These are phyloP conservation scores for Mungos mungo DNA, from an alignment of 2,113 vertebrate species.

Conservation along the genomic window DNA sequence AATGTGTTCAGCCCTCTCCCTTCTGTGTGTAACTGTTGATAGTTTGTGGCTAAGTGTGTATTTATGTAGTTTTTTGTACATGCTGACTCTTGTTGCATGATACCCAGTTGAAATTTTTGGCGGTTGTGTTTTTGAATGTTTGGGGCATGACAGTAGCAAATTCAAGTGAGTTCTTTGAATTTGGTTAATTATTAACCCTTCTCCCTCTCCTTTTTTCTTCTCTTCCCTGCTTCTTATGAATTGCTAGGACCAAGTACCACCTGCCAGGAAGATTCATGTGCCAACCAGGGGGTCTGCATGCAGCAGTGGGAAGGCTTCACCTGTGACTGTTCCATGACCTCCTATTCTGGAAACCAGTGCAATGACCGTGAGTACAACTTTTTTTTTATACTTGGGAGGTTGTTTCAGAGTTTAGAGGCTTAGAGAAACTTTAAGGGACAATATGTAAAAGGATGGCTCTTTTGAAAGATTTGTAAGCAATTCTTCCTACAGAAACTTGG, in stretches of 20 bases:
- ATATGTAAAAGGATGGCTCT: not conserved
- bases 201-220: not conserved
- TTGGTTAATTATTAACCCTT: not conserved
- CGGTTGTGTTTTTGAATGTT: constrained; percentile 69
- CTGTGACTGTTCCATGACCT: constrained; percentile 99
- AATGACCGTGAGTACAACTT: constrained; percentile 95
- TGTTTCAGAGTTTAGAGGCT: not conserved
- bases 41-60: constrained; percentile 75
- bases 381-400: constrained; percentile 9
- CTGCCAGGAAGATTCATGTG: constrained; percentile 98
- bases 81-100: constrained; percentile 76
- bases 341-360: constrained; percentile 95
- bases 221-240: not conserved
- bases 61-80: constrained; percentile 73
- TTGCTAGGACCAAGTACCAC: constrained; percentile 94
- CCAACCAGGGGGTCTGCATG: constrained; percentile 97
- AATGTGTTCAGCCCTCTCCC: constrained; percentile 77
- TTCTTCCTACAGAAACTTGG: constrained; percentile 1
- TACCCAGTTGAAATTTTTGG: constrained; percentile 48
- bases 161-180: not conserved
- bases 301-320: constrained; percentile 99
- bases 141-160: constrained; percentile 54
- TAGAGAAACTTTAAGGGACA: not conserved
- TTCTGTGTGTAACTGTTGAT: constrained; percentile 68
- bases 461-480: not conserved